Conservation (phyloP, 2,797 vertebrate genomes). For the Limosa lapponica region DNA sequence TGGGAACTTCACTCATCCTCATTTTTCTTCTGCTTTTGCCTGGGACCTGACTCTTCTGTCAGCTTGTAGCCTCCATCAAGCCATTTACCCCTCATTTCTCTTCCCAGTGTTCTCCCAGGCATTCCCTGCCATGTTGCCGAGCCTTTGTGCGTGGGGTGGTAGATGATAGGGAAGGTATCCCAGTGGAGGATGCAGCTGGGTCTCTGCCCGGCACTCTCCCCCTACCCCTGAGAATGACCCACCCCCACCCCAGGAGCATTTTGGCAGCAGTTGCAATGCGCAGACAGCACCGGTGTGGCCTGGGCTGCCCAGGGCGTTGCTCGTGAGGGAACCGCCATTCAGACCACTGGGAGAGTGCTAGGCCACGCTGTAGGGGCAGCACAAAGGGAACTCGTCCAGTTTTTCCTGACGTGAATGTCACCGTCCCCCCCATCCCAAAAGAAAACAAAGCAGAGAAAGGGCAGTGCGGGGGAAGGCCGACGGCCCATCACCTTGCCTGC, state of each 20-base stretch:
- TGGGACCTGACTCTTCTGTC: neutral
- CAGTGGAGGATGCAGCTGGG: neutral
- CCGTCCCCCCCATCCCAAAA: neutral
- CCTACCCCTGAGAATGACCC: accelerated
- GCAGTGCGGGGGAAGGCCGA: neutral
- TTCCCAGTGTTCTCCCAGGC: neutral
- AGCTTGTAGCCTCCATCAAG: neutral
- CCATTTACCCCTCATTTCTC: neutral
- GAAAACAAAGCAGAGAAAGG: neutral
- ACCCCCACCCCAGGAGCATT: neutral
- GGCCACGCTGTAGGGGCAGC: neutral
- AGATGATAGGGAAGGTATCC: neutral
- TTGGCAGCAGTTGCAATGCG: neutral
- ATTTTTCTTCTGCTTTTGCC: neutral
- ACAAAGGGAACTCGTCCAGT: neutral
- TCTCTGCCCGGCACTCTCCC: neutral
- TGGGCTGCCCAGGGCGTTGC: neutral
- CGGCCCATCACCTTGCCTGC: too few relatives aligned
- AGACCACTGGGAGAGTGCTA: neutral
- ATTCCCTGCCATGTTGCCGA: neutral
- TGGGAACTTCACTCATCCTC: neutral
- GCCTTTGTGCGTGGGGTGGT: neutral
- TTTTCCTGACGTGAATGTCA: neutral
- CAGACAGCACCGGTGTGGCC: neutral
- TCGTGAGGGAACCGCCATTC: neutral